Evolutionary conservation across 2,888 invertebrate species (phyloP).

Genomic region (Diaperis boleti): DNA sequence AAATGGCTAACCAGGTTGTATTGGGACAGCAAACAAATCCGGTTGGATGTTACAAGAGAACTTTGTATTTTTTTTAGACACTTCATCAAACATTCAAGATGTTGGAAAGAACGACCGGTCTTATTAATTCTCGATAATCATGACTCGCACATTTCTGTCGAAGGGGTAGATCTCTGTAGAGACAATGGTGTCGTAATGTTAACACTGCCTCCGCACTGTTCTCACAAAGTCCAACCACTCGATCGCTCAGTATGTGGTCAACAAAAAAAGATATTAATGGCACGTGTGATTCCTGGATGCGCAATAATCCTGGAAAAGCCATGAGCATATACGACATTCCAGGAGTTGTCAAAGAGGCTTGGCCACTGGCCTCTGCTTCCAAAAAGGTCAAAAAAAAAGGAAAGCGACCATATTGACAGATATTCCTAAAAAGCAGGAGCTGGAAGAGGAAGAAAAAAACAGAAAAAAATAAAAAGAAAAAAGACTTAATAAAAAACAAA

Average conservation of each 20-base stretch:
- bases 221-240: constrained; percentile 46
- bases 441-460: too few relatives aligned
- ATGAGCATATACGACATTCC: constrained; percentile 46
- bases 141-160: constrained; percentile 36
- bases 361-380: neutral
- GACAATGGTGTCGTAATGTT: constrained; percentile 32
- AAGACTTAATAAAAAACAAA: too few relatives aligned
- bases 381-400: neutral
- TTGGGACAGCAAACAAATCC: too few relatives aligned
- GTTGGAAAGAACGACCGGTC: too few relatives aligned
- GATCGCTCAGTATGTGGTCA: constrained; percentile 45
- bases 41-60: too few relatives aligned
- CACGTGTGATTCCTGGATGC: constrained; percentile 43
- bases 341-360: constrained; percentile 26
- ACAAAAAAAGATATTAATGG: constrained; percentile 44
- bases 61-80: too few relatives aligned
- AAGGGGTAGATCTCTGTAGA: constrained; percentile 19
- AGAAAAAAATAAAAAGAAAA: too few relatives aligned
- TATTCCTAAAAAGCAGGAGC: neutral
- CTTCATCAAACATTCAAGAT: too few relatives aligned
- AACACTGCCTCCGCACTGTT: constrained; percentile 41
- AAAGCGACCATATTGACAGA: neutral
- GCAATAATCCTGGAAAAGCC: constrained; percentile 43
- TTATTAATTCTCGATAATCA: constrained; percentile 37
- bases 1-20: too few relatives aligned